Percentiles rank a stretch among this genome's conserved stretches.
phyloP scores from a whole-genome alignment of 2,888 invertebrate species.

The Blera fallax region DNA sequence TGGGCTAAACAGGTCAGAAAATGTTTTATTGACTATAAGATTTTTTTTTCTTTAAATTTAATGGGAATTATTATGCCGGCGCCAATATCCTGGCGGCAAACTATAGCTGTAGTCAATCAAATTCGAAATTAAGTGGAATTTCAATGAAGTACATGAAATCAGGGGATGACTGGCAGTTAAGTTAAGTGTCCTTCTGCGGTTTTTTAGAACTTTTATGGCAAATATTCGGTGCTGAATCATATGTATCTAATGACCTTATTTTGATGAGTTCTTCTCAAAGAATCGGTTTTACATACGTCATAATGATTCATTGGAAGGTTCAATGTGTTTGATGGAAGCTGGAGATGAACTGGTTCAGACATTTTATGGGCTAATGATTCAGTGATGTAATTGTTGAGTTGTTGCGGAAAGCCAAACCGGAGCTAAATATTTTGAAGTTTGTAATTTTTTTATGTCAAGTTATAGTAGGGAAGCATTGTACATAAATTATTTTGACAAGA shows the following conservation, averaged over 20 bases:
- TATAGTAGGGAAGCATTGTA: too few species aligned
- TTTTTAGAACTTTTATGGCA: not conserved
- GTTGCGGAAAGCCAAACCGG: not conserved
- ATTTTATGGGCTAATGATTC: slow-evolving; percentile 14
- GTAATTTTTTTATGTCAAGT: not conserved
- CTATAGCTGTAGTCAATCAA: not conserved
- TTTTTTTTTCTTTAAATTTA: not conserved
- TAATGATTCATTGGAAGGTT: not conserved
- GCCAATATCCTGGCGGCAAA: not conserved
- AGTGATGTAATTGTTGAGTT: slow-evolving; percentile 14
- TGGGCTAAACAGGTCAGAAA: not conserved
- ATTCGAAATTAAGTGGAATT: not conserved
- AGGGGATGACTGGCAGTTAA: not conserved
- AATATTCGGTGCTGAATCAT: not conserved
- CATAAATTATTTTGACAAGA: too few species aligned
- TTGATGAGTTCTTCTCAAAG: slow-evolving; percentile 1
- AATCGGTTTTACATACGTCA: not conserved
- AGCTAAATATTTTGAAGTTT: not conserved
- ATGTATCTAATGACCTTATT: not conserved
- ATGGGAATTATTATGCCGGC: not conserved
- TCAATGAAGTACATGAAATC: not conserved
- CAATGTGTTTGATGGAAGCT: not conserved
- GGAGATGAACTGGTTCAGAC: not conserved
- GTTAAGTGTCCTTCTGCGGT: not conserved
- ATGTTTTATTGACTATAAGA: not conserved